phyloP scores from a whole-genome alignment of 1,140 invertebrate species.

The Drosophila obscura region DNA sequence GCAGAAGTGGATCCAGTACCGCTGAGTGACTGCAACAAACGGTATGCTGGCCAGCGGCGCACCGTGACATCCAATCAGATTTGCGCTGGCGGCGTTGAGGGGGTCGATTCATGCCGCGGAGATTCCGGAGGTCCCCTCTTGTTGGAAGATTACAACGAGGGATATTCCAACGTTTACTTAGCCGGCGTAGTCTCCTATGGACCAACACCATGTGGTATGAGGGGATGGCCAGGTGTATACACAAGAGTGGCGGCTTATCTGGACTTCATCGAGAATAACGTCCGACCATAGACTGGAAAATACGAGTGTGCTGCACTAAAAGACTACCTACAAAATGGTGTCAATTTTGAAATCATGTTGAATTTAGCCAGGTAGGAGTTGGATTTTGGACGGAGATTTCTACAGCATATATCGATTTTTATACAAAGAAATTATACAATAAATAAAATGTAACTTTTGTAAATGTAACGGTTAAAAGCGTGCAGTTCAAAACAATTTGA shows the following conservation, averaged over 20 bases:
- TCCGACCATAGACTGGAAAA: constrained; percentile 53
- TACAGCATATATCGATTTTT: constrained; percentile 37
- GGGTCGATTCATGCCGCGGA: constrained; percentile 85
- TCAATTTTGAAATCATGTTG: too few relatives aligned
- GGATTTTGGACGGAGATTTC: neutral
- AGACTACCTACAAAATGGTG: neutral
- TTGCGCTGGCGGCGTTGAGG: constrained; percentile 87
- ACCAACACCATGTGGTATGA: constrained; percentile 88
- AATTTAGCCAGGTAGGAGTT: too few relatives aligned
- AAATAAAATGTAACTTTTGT: constrained; percentile 61
- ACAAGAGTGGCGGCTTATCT: constrained; percentile 88
- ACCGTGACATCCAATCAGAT: constrained; percentile 83
- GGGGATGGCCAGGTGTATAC: constrained; percentile 90
- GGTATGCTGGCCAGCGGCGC: constrained; percentile 52
- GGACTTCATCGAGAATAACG: constrained; percentile 87
- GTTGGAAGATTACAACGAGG: constrained; percentile 47
- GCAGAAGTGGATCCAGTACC: constrained; percentile 58
- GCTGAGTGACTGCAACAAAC: constrained; percentile 33
- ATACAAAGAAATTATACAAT: constrained; percentile 66
- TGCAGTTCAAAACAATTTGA: constrained; percentile 49
- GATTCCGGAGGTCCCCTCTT: constrained; percentile 86
- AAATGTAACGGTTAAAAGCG: constrained; percentile 42
- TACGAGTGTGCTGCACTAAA: neutral
- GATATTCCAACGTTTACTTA: constrained; percentile 77
- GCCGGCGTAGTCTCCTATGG: constrained; percentile 91